These are phyloP conservation scores for Drosophila conformis DNA, from an alignment of 2,888 invertebrate species.

Conservation along the genomic window DNA sequence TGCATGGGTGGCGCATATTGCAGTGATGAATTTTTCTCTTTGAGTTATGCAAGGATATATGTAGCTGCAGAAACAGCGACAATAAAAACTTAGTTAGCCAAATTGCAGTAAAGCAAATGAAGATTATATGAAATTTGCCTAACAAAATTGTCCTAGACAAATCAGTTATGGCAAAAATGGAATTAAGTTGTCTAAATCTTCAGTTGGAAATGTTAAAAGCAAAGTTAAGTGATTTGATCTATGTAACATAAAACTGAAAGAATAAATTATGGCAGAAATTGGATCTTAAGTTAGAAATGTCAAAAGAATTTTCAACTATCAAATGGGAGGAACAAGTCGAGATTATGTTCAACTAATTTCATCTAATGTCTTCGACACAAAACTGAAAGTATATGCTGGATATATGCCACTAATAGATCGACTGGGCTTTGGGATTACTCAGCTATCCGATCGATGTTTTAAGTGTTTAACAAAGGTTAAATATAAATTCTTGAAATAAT, in stretches of 20 bases:
- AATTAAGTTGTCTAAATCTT: background rate
- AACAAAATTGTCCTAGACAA: constrained; percentile 48
- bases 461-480: background rate
- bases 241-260: too few species aligned
- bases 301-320: background rate
- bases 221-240: background rate
- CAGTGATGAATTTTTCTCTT: constrained; percentile 82
- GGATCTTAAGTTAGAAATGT: background rate
- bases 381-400: background rate
- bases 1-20: constrained; percentile 70
- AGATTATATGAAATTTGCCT: constrained; percentile 63
- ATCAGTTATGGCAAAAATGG: constrained; percentile 11
- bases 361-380: background rate
- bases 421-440: too few species aligned
- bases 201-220: background rate
- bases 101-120: constrained; percentile 67
- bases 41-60: constrained; percentile 67
- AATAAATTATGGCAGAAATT: constrained; percentile 12
- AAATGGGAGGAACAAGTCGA: background rate
- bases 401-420: background rate
- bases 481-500: background rate
- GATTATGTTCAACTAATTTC: background rate
- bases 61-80: constrained; percentile 32
- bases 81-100: constrained; percentile 75
- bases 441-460: background rate